Conservation (phyloP, 2,888 invertebrate species). For the Dusona sp. region DNA sequence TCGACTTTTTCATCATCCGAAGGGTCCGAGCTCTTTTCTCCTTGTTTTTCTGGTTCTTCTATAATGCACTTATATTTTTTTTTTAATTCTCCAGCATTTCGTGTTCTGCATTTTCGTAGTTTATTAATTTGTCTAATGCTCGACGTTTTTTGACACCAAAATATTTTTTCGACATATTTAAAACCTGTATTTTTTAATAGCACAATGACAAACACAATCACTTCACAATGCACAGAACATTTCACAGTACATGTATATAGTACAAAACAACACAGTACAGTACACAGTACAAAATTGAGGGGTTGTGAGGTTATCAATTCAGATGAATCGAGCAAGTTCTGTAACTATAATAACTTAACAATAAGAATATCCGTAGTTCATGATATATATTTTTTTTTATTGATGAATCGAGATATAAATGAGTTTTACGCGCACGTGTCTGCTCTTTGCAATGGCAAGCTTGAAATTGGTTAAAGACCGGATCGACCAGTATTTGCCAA, state of each 20-base stretch:
- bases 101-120: neutral
- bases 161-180: constrained; percentile 2
- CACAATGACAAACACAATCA: neutral
- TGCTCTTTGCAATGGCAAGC: neutral
- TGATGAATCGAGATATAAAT: too few species aligned
- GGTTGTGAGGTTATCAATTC: too few species aligned
- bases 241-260: too few species aligned
- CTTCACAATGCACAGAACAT: neutral
- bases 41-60: neutral
- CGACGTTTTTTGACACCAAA: neutral
- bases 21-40: neutral
- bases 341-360: too few species aligned
- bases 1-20: neutral
- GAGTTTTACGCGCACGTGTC: too few species aligned
- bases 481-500: too few species aligned
- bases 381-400: too few species aligned
- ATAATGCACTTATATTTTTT: neutral
- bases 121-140: neutral
- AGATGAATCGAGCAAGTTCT: too few species aligned
- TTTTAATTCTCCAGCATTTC: neutral
- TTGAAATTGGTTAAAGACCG: too few species aligned
- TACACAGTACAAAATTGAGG: too few species aligned
- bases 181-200: neutral
- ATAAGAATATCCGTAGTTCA: too few species aligned
- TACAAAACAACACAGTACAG: neutral